phyloP scores from a whole-genome alignment of 2,888 invertebrate genomes.

The Ormyrus labotus region DNA sequence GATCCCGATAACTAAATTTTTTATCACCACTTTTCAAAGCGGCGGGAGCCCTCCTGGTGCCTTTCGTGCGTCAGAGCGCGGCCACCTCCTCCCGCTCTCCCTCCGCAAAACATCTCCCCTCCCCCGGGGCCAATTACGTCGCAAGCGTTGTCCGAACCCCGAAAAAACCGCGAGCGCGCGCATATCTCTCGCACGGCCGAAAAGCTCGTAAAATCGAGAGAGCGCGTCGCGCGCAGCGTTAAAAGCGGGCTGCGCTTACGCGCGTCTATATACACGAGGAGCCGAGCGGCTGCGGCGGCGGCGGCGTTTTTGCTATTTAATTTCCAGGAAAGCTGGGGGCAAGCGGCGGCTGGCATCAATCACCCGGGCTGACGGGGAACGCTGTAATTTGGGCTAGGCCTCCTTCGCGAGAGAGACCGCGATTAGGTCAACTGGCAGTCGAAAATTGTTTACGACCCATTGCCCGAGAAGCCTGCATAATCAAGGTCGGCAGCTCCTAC shows the following conservation, averaged over 20 bases:
- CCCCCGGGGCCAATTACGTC: constrained; percentile 26
- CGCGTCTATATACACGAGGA: constrained; percentile 44
- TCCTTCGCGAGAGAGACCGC: constrained; percentile 32
- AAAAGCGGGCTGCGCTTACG: constrained; percentile 64
- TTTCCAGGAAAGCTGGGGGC: constrained; percentile 72
- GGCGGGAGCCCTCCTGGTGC: no score
- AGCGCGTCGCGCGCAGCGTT: constrained; percentile 24
- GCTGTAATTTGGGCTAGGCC: constrained; percentile 74
- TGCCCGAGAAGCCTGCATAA: constrained; percentile 61
- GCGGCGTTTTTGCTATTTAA: constrained; percentile 65
- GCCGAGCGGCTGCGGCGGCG: no score
- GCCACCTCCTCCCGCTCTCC: no score
- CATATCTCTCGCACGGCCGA: neutral
- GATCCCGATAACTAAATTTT: no score
- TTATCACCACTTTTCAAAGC: no score
- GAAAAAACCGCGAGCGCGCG: neutral
- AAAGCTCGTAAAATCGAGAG: constrained; percentile 46
- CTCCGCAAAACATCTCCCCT: neutral
- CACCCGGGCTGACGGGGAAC: constrained; percentile 72
- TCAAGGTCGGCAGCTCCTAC: constrained; percentile 43
- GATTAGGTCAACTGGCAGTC: constrained; percentile 63
- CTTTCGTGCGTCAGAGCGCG: no score
- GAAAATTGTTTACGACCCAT: constrained; percentile 66
- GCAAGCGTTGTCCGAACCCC: constrained; percentile 22
- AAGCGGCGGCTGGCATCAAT: constrained; percentile 68